Conservation (phyloP, 2,113 vertebrate species). For the Urocolius indicus region DNA sequence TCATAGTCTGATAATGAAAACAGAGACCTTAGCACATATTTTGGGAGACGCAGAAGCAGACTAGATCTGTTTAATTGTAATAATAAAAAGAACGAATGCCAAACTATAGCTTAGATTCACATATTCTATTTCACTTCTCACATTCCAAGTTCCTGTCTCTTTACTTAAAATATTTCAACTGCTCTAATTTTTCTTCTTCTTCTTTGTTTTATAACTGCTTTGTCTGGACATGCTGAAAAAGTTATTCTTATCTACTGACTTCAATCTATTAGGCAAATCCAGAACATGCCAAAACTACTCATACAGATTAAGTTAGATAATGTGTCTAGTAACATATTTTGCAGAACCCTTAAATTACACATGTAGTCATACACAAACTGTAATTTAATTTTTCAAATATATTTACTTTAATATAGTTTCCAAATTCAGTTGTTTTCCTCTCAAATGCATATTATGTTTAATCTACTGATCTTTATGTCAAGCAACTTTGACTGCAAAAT, state of each 20-base stretch:
- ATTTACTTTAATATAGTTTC: not conserved
- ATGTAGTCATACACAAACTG: not conserved
- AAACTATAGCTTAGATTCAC: not conserved
- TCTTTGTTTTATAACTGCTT: slow-evolving; percentile 29
- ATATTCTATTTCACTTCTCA: not conserved
- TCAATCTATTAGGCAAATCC: slow-evolving; percentile 64
- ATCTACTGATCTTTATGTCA: not conserved
- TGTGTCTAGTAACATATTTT: not conserved
- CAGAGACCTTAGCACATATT: not conserved
- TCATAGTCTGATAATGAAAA: not conserved
- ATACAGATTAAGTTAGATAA: slow-evolving; percentile 45
- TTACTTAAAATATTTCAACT: slow-evolving; percentile 37
- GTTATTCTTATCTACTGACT: slow-evolving; percentile 71
- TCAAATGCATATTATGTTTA: not conserved
- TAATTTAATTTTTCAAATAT: slow-evolving; percentile 5
- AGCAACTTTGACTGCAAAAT: not conserved
- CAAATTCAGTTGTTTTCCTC: not conserved
- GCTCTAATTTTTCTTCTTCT: slow-evolving; percentile 36
- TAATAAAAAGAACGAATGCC: not conserved
- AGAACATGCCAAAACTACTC: slow-evolving; percentile 54
- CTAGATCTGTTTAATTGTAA: not conserved
- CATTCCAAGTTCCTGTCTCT: slow-evolving; percentile 23
- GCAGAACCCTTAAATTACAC: slow-evolving; percentile 62
- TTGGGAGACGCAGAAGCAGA: not conserved
- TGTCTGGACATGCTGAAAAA: slow-evolving; percentile 71